Percentiles rank a stretch among this genome's conserved stretches.
These are phyloP conservation scores for Drosophila ficusphila DNA, from an alignment of 1,140 invertebrate genomes.

Conservation along the genomic window DNA sequence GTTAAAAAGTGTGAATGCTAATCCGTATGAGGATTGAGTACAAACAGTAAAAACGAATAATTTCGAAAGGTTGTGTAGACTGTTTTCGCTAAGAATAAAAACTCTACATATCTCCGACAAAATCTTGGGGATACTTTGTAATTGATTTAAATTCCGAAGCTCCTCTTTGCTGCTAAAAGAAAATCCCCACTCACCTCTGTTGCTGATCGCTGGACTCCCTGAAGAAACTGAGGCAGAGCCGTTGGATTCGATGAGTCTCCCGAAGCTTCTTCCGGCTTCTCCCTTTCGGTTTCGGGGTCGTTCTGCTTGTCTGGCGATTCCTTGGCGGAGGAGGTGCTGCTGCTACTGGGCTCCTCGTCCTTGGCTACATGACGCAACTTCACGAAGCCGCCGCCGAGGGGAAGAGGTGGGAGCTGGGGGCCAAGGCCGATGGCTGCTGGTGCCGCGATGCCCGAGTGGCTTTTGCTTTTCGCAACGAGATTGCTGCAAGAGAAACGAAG, in stretches of 20 bases:
- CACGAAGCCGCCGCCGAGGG: conserved; percentile 72
- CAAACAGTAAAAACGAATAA: no score
- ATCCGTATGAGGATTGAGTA: no score
- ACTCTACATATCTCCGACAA: no score
- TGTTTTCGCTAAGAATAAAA: no score
- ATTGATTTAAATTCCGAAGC: no score
- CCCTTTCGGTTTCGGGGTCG: background rate
- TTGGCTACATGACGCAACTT: conserved; percentile 79
- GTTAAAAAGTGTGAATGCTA: no score
- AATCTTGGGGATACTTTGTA: no score
- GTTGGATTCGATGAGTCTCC: conserved; percentile 41
- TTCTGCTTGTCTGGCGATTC: conserved; percentile 15
- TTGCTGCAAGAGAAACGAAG: conserved; percentile 61
- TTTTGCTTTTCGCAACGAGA: conserved; percentile 83
- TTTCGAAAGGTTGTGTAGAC: no score
- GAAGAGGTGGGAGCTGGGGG: conserved; percentile 74
- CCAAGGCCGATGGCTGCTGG: conserved; percentile 66
- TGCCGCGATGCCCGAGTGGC: conserved; percentile 70
- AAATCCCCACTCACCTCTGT: conserved; percentile 49
- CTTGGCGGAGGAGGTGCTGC: conserved; percentile 25
- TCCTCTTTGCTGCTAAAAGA: no score
- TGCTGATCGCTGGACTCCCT: conserved; percentile 56
- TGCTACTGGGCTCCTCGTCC: conserved; percentile 27
- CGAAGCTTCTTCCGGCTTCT: conserved; percentile 22
- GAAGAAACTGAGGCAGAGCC: conserved; percentile 59